Evolutionary conservation across 2,888 invertebrate species (phyloP), one percentile per base, ranked within the genome.

Genomic region (Drosophila barbarae): DNA sequence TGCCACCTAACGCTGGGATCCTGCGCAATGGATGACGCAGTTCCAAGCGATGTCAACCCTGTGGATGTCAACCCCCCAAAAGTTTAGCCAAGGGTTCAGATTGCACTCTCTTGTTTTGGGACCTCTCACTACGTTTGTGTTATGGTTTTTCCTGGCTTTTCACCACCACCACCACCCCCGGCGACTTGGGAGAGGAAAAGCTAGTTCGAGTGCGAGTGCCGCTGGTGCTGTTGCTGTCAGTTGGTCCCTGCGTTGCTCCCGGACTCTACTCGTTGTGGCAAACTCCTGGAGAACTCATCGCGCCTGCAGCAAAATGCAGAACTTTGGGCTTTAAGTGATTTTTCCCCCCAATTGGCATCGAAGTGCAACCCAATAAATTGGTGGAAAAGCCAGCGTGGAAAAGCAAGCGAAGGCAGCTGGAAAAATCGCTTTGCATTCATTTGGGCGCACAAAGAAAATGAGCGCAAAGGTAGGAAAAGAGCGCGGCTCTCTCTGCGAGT

Each of bases 371-470:
- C 39, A 35, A n/a, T 47, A 38, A 56, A 65, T 8, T 15, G 39
- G 34, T 9, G 38, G 23, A 15, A 60, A 30, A 42, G 13, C 46
- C 26, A 53, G 39, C 32, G 26, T 10, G 38, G 21, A 18, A 63
- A 30, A 42, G 13, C 53, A 30, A 53, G 39, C 35, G 23, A 21
- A 38, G 58, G 46, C 28, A 44, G 58, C 46, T 52, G 52, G 36
- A 52, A 64, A 68, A 71, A 71, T 61, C 59, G 60, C 53, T 73
- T 82, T 82, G 80, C 80, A 84, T 82, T 66, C 51, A 71, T 85
- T 79, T 52, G 57, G 77, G 85, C 80, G 80, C 80, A 84, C 71
- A 84, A 71, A 71, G 69, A 80, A 80, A 84, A 80, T 80, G 80
- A 80, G 80, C 85, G 80, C 80, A 76, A 80, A 80, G 80, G 80